Evolutionary conservation across 2,113 vertebrate species (phyloP).

Genomic region (human): DNA sequence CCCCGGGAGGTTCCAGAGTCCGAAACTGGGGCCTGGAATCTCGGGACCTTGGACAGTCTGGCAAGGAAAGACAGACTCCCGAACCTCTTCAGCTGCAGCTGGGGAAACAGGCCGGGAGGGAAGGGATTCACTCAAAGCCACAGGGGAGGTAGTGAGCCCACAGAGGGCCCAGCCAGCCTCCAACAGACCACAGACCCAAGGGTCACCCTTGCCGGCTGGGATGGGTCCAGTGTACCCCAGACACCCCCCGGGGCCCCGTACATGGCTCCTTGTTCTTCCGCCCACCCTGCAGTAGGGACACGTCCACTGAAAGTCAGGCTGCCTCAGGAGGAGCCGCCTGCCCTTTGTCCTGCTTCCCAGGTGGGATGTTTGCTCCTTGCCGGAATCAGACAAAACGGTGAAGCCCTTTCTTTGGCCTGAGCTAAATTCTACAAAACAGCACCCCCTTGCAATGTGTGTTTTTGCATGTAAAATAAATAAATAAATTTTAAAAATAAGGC

Average conservation of each 20-base stretch:
- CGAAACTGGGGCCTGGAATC: not conserved
- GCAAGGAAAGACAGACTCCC: accelerated
- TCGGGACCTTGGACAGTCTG: not conserved
- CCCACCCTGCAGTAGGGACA: accelerated
- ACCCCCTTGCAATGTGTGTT: too few species aligned
- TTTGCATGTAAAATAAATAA: too few species aligned
- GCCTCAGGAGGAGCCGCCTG: accelerated
- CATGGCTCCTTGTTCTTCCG: accelerated
- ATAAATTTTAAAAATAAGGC: too few species aligned
- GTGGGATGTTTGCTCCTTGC: accelerated
- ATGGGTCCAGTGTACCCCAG: not conserved
- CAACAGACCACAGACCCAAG: not conserved
- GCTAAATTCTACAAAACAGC: not conserved
- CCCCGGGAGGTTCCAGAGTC: not conserved
- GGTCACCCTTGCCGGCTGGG: accelerated
- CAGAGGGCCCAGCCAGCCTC: accelerated
- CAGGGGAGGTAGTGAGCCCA: too few species aligned
- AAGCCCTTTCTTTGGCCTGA: too few species aligned
- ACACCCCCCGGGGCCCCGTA: not conserved
- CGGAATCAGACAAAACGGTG: accelerated
- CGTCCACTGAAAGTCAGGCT: not conserved
- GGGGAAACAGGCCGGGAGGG: not conserved
- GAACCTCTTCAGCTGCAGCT: not conserved
- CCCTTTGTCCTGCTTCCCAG: not conserved
- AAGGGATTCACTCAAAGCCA: accelerated